Percentiles rank a stretch among this genome's conserved stretches.
Evolutionary conservation across 2,797 vertebrate genomes (phyloP).

Genomic region (Gephyroberyx darwinii): DNA sequence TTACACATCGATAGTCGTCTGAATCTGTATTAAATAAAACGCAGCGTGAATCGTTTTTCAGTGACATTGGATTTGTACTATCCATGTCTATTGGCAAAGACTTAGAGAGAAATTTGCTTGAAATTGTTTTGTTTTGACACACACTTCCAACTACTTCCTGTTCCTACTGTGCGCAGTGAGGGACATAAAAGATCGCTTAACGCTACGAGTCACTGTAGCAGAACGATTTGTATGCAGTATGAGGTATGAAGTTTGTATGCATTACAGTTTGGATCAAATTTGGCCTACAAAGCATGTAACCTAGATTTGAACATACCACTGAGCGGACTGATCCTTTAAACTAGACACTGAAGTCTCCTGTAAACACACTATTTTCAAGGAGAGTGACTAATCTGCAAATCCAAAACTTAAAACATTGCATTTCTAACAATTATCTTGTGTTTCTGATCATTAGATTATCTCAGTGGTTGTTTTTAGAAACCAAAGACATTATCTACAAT

Average conservation of each 20-base stretch:
- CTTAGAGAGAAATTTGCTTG: constrained; percentile 24
- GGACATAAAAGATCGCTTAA: constrained; percentile 54
- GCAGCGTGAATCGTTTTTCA: constrained; percentile 69
- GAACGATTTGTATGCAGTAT: too few relatives aligned
- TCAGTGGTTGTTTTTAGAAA: constrained; percentile 19
- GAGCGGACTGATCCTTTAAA: neutral
- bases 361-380: neutral
- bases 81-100: constrained; percentile 44
- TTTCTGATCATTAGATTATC: constrained; percentile 25
- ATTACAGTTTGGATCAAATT: neutral
- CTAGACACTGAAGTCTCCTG: neutral
- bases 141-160: constrained; percentile 57
- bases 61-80: constrained; percentile 4
- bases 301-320: too few relatives aligned
- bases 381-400: neutral
- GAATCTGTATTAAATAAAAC: constrained; percentile 72
- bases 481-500: neutral
- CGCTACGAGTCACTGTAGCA: neutral
- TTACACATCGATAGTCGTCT: constrained; percentile 81
- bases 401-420: neutral
- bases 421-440: neutral
- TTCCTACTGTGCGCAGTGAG: constrained; percentile 66
- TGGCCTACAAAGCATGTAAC: neutral
- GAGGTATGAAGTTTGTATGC: too few relatives aligned
- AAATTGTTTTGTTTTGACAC: constrained; percentile 56